Evolutionary conservation across 2,113 vertebrate species (phyloP).

Genomic region (Rhinichthys klamathensis): DNA sequence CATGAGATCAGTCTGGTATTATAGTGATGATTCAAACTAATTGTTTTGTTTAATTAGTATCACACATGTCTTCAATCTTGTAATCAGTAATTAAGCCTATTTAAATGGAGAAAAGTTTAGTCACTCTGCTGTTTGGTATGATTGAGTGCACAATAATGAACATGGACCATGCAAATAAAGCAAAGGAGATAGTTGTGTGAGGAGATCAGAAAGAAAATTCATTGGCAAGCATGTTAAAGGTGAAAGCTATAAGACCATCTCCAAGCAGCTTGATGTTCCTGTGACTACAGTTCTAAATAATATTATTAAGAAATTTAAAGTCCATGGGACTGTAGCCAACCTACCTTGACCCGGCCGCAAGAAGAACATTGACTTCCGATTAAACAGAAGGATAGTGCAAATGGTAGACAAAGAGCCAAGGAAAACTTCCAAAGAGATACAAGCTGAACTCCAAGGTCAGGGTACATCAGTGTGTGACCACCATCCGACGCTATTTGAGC

Average conservation of each 20-base stretch:
- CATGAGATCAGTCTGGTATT: too few species aligned
- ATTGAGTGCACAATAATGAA: not conserved
- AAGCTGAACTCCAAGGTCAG: not conserved
- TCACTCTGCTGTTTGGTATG: not conserved
- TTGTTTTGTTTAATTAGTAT: not conserved
- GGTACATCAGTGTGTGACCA: not conserved
- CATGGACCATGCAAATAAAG: not conserved
- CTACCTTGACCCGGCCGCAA: not conserved
- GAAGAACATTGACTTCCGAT: not conserved
- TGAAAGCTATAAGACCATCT: not conserved
- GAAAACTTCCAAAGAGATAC: not conserved
- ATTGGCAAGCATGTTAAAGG: not conserved
- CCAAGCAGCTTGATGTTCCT: not conserved
- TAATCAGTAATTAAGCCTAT: not conserved
- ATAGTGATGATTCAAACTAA: not conserved
- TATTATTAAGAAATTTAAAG: not conserved
- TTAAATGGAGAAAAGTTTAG: not conserved
- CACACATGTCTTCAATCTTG: not conserved
- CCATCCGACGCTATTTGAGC: not conserved
- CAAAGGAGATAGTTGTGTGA: not conserved
- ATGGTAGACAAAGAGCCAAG: not conserved
- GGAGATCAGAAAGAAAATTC: not conserved
- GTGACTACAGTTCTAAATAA: not conserved
- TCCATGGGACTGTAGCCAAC: slow-evolving; percentile 12
- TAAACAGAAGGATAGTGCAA: not conserved